Evolutionary conservation across 2,113 vertebrate species (phyloP).

Genomic region (Oncorhynchus gorbuscha): DNA sequence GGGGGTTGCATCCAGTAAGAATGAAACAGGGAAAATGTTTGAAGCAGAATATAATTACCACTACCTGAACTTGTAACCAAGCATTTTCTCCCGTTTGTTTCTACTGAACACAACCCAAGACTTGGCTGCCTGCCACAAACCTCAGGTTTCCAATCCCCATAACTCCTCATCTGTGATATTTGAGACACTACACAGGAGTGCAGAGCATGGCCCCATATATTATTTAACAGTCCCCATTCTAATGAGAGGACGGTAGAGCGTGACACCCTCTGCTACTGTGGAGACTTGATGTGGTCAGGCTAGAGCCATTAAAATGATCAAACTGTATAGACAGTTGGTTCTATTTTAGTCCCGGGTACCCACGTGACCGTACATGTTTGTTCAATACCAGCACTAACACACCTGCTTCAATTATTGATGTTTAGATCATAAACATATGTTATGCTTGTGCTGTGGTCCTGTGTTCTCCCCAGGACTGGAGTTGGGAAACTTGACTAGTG

Average conservation of each 20-base stretch:
- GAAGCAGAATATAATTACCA: too few species aligned
- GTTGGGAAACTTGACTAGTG: too few species aligned
- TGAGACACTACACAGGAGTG: neutral
- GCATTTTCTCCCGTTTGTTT: neutral
- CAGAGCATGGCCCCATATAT: neutral
- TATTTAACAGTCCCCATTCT: slow-evolving; percentile 14
- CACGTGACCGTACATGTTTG: neutral
- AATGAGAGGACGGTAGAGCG: slow-evolving; percentile 10
- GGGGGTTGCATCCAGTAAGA: too few species aligned
- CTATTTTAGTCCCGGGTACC: too few species aligned
- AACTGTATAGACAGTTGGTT: too few species aligned
- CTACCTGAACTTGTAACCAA: neutral
- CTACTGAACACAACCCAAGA: neutral
- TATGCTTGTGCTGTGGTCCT: neutral
- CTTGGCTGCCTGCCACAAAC: neutral
- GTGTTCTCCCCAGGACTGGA: too few species aligned
- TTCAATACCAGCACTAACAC: neutral
- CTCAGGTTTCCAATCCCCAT: slow-evolving; percentile 22
- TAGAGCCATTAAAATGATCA: too few species aligned
- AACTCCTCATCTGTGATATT: neutral
- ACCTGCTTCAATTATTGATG: neutral
- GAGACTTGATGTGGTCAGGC: neutral
- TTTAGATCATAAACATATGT: slow-evolving; percentile 2
- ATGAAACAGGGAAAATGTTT: too few species aligned
- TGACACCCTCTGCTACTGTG: neutral